Conservation (phyloP, 2,113 vertebrate species). For the Opisthocomus hoazin region DNA sequence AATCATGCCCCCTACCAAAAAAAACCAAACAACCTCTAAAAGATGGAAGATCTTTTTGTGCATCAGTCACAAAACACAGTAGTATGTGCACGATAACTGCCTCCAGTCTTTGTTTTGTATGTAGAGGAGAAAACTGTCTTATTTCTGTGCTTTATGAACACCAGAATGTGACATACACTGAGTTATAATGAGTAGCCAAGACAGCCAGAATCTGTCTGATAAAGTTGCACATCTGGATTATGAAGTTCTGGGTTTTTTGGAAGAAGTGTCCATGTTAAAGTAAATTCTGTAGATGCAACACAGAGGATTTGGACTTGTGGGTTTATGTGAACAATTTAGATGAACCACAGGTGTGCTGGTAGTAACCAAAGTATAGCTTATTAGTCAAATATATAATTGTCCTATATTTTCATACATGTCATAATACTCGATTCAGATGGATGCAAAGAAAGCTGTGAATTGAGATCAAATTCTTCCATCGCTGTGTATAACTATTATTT, state of each 20-base stretch:
- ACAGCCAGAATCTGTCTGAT: background rate
- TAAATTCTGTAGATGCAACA: background rate
- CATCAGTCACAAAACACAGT: background rate
- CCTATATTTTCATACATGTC: background rate
- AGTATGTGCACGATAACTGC: background rate
- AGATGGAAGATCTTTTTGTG: background rate
- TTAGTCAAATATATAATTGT: background rate
- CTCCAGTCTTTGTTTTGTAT: background rate
- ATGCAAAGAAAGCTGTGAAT: background rate
- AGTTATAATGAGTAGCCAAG: background rate
- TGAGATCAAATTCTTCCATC: background rate
- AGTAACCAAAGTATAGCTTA: background rate
- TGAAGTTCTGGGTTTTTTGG: background rate
- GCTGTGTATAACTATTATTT: background rate
- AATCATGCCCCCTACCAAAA: background rate
- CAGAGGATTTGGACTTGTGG: background rate
- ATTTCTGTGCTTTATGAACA: background rate
- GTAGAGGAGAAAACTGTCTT: background rate
- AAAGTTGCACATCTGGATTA: background rate
- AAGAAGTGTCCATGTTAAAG: background rate
- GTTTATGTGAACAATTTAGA: background rate
- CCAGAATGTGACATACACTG: accelerated
- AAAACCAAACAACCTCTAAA: background rate
- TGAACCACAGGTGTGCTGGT: background rate
- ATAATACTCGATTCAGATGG: accelerated